Evolutionary conservation across 2,113 vertebrate genomes (phyloP).

Genomic region (Anser cygnoides): DNA sequence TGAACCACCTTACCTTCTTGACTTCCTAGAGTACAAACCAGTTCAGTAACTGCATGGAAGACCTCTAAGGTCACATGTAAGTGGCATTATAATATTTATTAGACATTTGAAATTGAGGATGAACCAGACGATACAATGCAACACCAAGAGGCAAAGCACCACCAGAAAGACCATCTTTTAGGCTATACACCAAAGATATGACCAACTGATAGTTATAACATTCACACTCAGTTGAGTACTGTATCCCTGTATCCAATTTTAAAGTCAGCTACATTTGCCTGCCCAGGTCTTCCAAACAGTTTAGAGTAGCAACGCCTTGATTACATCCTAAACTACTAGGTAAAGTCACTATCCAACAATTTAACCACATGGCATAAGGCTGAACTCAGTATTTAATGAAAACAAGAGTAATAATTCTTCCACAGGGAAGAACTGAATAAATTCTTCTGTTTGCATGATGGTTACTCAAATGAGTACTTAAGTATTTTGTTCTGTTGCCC

Average conservation of each 20-base stretch:
- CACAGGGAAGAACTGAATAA: background rate
- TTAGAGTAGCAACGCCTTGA: background rate
- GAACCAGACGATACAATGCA: background rate
- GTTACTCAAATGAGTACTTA: background rate
- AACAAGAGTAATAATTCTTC: background rate
- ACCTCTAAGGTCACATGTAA: background rate
- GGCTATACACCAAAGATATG: background rate
- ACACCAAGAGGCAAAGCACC: background rate
- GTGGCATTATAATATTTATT: background rate
- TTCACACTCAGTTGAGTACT: background rate
- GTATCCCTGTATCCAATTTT: background rate
- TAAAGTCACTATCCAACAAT: background rate
- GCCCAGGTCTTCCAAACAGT: background rate
- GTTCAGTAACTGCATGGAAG: background rate
- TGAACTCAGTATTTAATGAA: background rate
- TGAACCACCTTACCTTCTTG: background rate
- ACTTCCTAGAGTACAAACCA: background rate
- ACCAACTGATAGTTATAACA: background rate
- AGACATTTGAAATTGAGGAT: background rate
- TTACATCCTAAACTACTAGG: background rate
- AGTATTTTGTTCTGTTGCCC: background rate
- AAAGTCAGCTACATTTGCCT: background rate
- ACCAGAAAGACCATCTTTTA: background rate
- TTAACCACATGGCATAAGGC: background rate
- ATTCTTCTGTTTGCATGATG: background rate